phyloP scores from a whole-genome alignment of 2,888 invertebrate species.

The Agrochola macilenta region DNA sequence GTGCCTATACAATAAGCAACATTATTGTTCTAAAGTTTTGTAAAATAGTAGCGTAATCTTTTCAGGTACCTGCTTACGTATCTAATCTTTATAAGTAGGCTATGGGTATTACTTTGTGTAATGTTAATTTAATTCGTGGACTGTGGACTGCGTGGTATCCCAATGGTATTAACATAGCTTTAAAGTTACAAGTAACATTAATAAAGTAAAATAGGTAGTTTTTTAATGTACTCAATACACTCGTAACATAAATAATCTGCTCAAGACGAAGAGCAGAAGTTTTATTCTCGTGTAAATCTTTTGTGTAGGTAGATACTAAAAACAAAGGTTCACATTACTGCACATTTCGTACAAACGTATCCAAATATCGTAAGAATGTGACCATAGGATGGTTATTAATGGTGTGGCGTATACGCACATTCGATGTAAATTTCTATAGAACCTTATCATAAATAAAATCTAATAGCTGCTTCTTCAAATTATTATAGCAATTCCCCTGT shows the following conservation, averaged over 20 bases:
- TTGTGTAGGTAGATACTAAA: not conserved
- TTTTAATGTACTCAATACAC: not conserved
- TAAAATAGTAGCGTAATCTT: conserved; percentile 7
- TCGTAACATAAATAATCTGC: conserved; percentile 10
- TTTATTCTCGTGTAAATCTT: conserved; percentile 25
- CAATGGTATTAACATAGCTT: conserved; percentile 14
- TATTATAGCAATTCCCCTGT: not conserved
- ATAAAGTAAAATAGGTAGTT: not conserved
- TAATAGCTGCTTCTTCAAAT: not conserved
- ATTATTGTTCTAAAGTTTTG: conserved; percentile 13
- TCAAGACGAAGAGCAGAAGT: not conserved
- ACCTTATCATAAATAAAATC: not conserved
- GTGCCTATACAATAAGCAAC: not conserved
- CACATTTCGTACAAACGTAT: conserved; percentile 51
- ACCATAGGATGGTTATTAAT: conserved; percentile 41
- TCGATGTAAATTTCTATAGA: conserved; percentile 15
- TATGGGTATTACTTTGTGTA: conserved; percentile 5
- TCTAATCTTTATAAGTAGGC: not conserved
- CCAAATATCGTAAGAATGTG: conserved; percentile 46
- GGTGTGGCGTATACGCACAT: conserved; percentile 6
- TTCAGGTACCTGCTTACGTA: not conserved
- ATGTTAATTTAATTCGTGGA: not conserved
- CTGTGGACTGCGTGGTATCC: not conserved
- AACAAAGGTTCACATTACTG: conserved; percentile 42
- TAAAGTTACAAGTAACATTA: conserved; percentile 5